phyloP scores from a whole-genome alignment of 2,113 vertebrate species.

The Eulemur macaco region DNA sequence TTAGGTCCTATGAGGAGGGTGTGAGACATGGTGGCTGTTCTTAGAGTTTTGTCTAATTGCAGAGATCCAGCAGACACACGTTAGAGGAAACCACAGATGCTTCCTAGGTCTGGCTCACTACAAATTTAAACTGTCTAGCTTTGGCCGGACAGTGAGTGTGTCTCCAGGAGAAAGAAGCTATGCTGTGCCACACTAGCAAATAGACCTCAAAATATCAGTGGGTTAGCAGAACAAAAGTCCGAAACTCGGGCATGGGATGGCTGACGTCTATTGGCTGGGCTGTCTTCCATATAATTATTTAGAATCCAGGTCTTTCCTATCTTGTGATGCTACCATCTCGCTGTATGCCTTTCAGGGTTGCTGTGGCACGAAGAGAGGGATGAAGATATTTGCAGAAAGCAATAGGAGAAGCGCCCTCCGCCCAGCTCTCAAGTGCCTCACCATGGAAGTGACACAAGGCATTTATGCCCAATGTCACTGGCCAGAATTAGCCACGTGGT shows the following conservation, averaged over 20 bases:
- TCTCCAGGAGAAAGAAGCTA: not conserved
- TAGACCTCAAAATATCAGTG: not conserved
- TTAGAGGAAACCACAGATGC: not conserved
- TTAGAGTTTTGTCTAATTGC: not conserved
- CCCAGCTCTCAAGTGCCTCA: not conserved
- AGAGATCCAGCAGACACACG: not conserved
- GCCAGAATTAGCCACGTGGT: not conserved
- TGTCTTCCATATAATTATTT: not conserved
- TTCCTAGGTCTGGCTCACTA: not conserved
- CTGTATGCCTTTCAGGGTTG: not conserved
- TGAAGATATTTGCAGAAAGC: not conserved
- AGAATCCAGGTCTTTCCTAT: not conserved
- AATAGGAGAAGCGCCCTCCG: not conserved
- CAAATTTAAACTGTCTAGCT: not conserved
- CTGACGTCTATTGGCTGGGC: no score
- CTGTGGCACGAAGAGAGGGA: not conserved
- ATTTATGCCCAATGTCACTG: not conserved
- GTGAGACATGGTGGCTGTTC: not conserved
- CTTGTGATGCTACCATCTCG: not conserved
- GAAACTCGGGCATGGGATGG: rapidly evolving
- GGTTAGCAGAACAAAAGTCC: not conserved
- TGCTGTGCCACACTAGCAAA: not conserved
- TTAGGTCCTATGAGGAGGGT: not conserved
- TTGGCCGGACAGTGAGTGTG: not conserved
- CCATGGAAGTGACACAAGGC: not conserved